These are phyloP conservation scores for Ceyx cyanopectus DNA, from an alignment of 2,113 vertebrate species.

Conservation along the genomic window DNA sequence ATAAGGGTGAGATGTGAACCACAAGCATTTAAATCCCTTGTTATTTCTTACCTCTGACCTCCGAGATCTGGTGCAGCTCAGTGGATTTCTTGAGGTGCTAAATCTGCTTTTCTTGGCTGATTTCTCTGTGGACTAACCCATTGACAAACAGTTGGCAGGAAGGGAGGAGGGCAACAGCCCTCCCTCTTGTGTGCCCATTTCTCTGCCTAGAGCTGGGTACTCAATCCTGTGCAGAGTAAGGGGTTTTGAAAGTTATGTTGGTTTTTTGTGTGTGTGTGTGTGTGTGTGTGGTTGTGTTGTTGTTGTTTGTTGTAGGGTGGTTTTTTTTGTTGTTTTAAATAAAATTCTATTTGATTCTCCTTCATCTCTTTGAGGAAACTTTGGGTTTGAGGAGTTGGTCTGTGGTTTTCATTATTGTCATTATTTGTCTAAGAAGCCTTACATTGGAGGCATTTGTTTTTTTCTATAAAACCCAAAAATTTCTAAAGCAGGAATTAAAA, in stretches of 20 bases:
- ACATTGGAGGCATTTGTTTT: neutral
- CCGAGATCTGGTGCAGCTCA: neutral
- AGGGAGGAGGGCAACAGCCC: neutral
- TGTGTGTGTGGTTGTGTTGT: no score
- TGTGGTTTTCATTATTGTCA: neutral
- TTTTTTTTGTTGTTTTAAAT: neutral
- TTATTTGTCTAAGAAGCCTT: neutral
- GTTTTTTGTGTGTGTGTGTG: no score
- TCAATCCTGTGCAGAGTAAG: neutral
- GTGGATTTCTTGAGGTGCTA: slow-evolving; percentile 29
- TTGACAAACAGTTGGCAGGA: neutral
- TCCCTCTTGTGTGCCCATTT: neutral
- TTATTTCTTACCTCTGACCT: slow-evolving; percentile 23
- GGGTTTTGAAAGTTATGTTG: neutral
- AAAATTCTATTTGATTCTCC: neutral
- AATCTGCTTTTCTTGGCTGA: slow-evolving; percentile 47
- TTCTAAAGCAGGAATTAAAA: neutral
- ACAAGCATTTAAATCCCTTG: neutral
- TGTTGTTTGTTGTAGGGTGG: no score
- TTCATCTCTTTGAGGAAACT: neutral
- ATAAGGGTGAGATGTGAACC: neutral
- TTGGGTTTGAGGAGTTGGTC: neutral
- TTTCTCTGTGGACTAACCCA: slow-evolving; percentile 11
- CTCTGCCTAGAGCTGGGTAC: neutral
- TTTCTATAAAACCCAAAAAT: neutral